A percentile compares a stretch with the other conserved stretches of the same genome.
phyloP scores from a whole-genome alignment of 2,797 vertebrate genomes.

The Heterohyrax brucei region DNA sequence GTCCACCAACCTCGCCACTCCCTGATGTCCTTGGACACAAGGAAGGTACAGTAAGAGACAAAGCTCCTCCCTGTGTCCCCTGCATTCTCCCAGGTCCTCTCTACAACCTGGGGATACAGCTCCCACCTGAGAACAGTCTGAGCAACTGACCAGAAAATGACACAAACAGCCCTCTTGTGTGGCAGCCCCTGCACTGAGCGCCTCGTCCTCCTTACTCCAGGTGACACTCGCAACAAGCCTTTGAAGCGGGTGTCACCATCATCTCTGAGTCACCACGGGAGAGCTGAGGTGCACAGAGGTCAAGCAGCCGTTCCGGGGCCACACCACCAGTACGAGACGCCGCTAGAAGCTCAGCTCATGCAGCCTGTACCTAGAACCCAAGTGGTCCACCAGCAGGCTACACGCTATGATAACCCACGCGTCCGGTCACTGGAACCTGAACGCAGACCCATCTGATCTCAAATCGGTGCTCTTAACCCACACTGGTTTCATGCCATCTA shows the following conservation, averaged over 20 bases:
- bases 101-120: neutral
- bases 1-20: neutral
- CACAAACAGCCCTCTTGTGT: neutral
- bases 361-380: neutral
- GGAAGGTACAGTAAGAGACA: neutral
- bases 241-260: neutral
- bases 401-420: neutral
- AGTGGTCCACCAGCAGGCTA: neutral
- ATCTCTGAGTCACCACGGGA: neutral
- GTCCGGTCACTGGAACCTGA: neutral
- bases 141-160: neutral
- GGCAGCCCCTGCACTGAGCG: neutral
- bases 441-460: neutral
- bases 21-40: neutral
- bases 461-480: neutral
- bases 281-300: neutral
- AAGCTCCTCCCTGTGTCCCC: neutral
- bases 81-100: neutral
- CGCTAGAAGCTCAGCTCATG: neutral
- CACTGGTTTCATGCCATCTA: neutral
- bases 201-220: neutral
- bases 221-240: neutral
- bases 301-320: neutral
- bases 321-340: neutral
- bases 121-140: neutral